Base-by-base conservation (phyloP, 1,140 invertebrate species). In the Achroia grisella region DNA sequence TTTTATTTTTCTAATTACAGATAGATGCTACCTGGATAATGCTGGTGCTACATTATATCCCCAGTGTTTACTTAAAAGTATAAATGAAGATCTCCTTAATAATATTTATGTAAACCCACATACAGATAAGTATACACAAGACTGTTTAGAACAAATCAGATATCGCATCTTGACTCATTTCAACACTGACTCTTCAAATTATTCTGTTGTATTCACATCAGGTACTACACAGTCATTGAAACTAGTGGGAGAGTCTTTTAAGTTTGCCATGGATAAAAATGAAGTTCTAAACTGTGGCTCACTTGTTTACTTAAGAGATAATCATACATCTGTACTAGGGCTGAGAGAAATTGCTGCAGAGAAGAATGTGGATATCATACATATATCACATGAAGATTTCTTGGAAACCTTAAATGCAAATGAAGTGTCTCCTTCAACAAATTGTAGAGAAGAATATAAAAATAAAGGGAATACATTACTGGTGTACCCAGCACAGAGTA, bases 281-380 rank as follows among this genome's bases (percentile, higher is more conserved):
- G 55, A 62, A 43, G 45, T 49, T 23, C 31, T 47, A 8, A 53
- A 76, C 35, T 49, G 56, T 54, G 93, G 93, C 11, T 80, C 87
- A 32, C 95, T 97, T 75, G 89, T 91, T 10, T 97, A 98, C 71
- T 84, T 94, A 30, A 89, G 92, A 65, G 97, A 99, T 71, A 98
- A 96, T 75, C 97, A 99, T 69, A 99, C 97, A 1, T 98, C 97
- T 4, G 95, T 98, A 1, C 86, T 98, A 49, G 97, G 97, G 10
- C 93, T 98, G 90, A 87, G 97, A 72, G 94, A 94, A 82, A 48
- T 91, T 51, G 81, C 83, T 0, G 48, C 78, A 39, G 74, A 81
- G 27, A 88, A 83, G 43, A 83, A 81, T 61, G 86, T 80, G 35
- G 71, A 87, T 35, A 65, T 91, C 10, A 76, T 81, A 31, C 87